A percentile compares a stretch with the other conserved stretches of the same genome.
phyloP scores from a whole-genome alignment of 1,140 invertebrate species.

The Drosophila gunungcola region DNA sequence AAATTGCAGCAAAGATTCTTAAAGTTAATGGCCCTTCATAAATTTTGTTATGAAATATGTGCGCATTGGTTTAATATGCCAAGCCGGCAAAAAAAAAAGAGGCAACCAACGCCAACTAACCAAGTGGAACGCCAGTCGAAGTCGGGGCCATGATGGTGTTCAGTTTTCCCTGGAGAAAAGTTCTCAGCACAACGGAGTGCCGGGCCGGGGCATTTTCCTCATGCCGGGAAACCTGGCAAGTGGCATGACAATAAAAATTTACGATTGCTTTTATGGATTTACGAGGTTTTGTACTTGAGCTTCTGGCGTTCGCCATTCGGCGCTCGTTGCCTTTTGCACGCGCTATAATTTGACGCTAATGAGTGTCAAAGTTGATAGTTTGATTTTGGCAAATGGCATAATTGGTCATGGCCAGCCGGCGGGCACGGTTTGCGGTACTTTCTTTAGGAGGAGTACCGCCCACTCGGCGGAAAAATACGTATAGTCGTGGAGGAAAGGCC shows the following conservation, averaged over 20 bases:
- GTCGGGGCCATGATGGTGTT: conserved; percentile 20
- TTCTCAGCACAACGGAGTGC: conserved; percentile 54
- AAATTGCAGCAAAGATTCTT: conserved; percentile 81
- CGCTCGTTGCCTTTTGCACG: conserved; percentile 31
- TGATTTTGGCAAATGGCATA: conserved; percentile 74
- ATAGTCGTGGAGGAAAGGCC: neutral
- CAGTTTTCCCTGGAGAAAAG: conserved; percentile 79
- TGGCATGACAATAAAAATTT: conserved; percentile 83
- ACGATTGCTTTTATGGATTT: conserved; percentile 83
- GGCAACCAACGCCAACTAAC: conserved; percentile 29
- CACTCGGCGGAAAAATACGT: neutral
- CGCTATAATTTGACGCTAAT: conserved; percentile 78
- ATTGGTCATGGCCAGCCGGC: conserved; percentile 33
- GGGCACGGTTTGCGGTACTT: neutral
- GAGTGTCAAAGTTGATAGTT: conserved; percentile 80
- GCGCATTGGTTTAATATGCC: conserved; percentile 76
- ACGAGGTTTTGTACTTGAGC: conserved; percentile 67
- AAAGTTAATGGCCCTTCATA: conserved; percentile 83
- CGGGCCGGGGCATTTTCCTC: conserved; percentile 47
- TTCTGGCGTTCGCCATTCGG: conserved; percentile 20
- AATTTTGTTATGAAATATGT: conserved; percentile 83
- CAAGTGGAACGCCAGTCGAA: conserved; percentile 47
- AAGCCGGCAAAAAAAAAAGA: conserved; percentile 22
- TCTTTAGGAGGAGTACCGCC: neutral
- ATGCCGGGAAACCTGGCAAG: conserved; percentile 48